Evolutionary conservation across 2,888 invertebrate species (phyloP).

Genomic region (Bhutanitis thaidina): DNA sequence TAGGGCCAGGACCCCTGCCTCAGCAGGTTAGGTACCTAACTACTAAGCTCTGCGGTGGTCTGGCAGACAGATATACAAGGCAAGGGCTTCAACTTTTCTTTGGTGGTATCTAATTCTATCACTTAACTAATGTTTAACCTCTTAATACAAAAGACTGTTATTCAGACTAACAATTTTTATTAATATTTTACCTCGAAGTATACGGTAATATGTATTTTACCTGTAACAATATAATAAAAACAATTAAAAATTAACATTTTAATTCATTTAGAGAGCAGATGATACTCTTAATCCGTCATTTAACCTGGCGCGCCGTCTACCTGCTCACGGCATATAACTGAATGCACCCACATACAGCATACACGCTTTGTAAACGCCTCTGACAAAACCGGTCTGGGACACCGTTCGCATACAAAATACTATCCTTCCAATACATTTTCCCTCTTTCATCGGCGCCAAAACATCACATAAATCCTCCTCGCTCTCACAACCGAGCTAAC

Average conservation of each 20-base stretch:
- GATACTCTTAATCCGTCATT: constrained; percentile 55
- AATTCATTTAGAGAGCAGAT: constrained; percentile 15
- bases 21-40: too few species aligned
- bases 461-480: constrained; percentile 73
- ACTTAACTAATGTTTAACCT: too few species aligned
- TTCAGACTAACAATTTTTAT: neutral
- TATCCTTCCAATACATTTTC: constrained; percentile 63
- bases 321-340: constrained; percentile 68
- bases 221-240: constrained; percentile 58
- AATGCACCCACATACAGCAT: constrained; percentile 47
- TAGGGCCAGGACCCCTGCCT: too few species aligned
- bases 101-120: too few species aligned
- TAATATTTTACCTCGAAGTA: neutral
- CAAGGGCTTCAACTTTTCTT: too few species aligned
- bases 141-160: too few species aligned
- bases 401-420: constrained; percentile 71
- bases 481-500: constrained; percentile 64
- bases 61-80: too few species aligned
- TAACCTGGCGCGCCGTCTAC: constrained; percentile 57
- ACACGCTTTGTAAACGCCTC: constrained; percentile 71
- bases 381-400: constrained; percentile 70
- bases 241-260: constrained; percentile 37
- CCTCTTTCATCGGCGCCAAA: constrained; percentile 72
- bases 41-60: too few species aligned
- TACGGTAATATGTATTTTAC: constrained; percentile 36